Base-by-base conservation (phyloP, 2,113 vertebrate genomes). In the Tyrannus savana region DNA sequence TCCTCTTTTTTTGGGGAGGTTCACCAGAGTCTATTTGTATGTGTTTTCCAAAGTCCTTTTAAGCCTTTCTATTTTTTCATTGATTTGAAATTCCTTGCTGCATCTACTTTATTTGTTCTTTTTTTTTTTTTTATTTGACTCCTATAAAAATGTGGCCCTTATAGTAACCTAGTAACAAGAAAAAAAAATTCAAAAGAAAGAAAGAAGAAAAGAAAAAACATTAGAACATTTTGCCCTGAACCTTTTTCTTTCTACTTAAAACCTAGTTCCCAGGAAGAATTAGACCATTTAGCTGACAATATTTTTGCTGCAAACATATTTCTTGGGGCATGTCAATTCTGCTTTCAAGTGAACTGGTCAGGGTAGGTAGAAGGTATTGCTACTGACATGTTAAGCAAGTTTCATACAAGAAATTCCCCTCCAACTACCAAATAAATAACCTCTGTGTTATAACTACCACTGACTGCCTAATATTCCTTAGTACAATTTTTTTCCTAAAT, bases 401-500 rank as follows among this genome's bases (percentile, higher is more conserved):
- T 91, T 60, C 41, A 49, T 9, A 13, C 3, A 39, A 42, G 37
- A 71, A 79, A 78, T 74, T 42, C 21, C 12, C 66, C 7, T 50
- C 13, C 18, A 16, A 19, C 39, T 41, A 41, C 39, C 39, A 12
- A 41, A 41, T 41, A 41, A 41, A 41, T 41, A 41, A 41, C 39
- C 39, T 41, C n/a, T 83, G 7, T 59, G 13, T 22, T 62, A 50
- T 18, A 75, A 24, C 28, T 18, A 46, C 7, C 24, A 55, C 10
- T 30, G 37, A 42, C 8, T 39, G 8, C 9, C 4, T 75, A 8
- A 18, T 18, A 23, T 35, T 56, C 7, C 27, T 58, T 56, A 74
- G 19, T 47, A 75, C 0, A 5, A 52, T 4, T 7, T 12, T 46
- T 53, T 62, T 24, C 4, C 37, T 7, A 2, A 16, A n/a, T 13